These are phyloP conservation scores for Austrolebias charrua DNA, from an alignment of 2,797 vertebrate species.

Conservation along the genomic window DNA sequence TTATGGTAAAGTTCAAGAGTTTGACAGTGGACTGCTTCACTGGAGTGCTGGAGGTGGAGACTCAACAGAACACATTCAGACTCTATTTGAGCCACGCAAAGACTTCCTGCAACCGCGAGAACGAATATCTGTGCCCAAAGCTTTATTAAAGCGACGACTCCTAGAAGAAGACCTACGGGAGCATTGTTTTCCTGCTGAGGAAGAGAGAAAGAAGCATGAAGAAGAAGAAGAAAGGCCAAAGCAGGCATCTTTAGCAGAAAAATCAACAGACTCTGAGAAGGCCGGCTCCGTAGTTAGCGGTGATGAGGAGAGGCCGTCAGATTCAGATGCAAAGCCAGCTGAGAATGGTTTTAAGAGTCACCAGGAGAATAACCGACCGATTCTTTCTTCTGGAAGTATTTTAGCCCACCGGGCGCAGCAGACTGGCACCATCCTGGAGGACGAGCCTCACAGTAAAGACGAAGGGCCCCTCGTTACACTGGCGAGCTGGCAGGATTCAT, in stretches of 20 bases:
- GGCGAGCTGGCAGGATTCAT: constrained; percentile 95
- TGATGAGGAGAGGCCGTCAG: constrained; percentile 69
- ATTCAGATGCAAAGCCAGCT: constrained; percentile 74
- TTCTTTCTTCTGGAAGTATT: constrained; percentile 76
- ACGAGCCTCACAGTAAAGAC: constrained; percentile 97
- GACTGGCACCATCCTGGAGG: constrained; percentile 89
- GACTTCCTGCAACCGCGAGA: constrained; percentile 82
- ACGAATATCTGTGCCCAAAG: constrained; percentile 72
- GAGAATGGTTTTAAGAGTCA: constrained; percentile 64
- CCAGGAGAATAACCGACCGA: constrained; percentile 79
- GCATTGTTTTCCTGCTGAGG: constrained; percentile 64
- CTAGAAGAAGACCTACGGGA: constrained; percentile 59
- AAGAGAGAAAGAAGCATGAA: constrained; percentile 71
- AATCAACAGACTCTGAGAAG: constrained; percentile 50
- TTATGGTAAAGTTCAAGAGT: constrained; percentile 90
- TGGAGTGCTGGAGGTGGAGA: constrained; percentile 98
- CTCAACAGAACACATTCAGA: constrained; percentile 98
- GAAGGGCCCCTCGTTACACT: constrained; percentile 94
- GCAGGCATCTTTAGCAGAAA: constrained; percentile 58
- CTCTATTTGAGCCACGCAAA: constrained; percentile 92
- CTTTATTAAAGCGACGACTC: constrained; percentile 56
- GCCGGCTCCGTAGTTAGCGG: constrained; percentile 71
- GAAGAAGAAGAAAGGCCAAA: constrained; percentile 65
- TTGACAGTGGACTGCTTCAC: constrained; percentile 94
- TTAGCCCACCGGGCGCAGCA: constrained; percentile 77